Evolutionary conservation across 2,113 vertebrate genomes (phyloP), one percentile per base, ranked within the genome.

Genomic region (Pipa parva): DNA sequence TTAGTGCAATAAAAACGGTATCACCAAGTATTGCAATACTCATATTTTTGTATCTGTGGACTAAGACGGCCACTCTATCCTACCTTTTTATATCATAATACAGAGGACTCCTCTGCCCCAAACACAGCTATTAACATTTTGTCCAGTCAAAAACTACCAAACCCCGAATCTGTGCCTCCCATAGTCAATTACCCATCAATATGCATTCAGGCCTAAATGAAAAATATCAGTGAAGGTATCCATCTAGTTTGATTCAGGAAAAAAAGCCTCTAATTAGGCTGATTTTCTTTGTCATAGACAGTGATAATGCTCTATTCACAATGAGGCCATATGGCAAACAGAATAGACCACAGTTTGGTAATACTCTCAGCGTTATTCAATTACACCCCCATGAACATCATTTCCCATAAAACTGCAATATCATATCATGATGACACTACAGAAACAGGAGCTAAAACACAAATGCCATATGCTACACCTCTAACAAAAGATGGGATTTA

Each of bases 331-430:
- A 69, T 69, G 65, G 65, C 57, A 69, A 42, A 69, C 48, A 69
- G 65, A 49, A 60, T 60, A 52, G 57, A 29, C 24, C 31, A 13
- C 56, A 52, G 65, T 60, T 60, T 48, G 60, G 51, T 69, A 42
- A 69, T 60, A 60, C 65, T 51, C 45, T 60, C 65, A 60, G 58
- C 27, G 65, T 69, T 69, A 69, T 60, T 60, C 56, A 69, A 60
- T 69, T 69, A 69, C 65, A 69, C 31, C 65, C 63, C 24, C 29
- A 69, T 69, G 65, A 69, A 69, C 65, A 69, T 69, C 46, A 69
- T 69, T 69, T 69, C 57, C 56, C 31, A 69, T 69, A 69, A 59
- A 69, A 69, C 31, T 59, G 48, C 57, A 69, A 69, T 60, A 69
- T 69, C 46, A 52, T 69, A 69, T 59, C 64, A 68, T 39, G 57